A percentile compares a stretch with the other conserved stretches of the same genome.
Conservation (phyloP, 2,797 vertebrate genomes). For the Myripristis murdjan region DNA sequence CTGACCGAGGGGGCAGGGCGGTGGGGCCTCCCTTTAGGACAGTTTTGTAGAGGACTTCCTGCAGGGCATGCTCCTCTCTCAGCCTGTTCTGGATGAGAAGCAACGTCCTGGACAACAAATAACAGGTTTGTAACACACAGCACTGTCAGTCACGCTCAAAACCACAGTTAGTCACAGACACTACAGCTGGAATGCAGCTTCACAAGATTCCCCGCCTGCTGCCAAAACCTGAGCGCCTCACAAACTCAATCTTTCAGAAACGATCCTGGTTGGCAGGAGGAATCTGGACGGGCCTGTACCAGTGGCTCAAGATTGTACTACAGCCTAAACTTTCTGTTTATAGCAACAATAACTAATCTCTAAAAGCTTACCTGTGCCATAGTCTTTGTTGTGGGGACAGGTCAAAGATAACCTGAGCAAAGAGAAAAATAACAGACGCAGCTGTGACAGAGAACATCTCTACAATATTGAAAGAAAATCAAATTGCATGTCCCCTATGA, state of each 20-base stretch:
- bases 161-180: background rate
- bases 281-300: background rate
- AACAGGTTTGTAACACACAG: background rate
- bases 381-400: conserved; percentile 93
- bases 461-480: too few relatives aligned
- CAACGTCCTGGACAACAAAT: conserved; percentile 85
- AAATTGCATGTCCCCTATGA: background rate
- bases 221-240: background rate
- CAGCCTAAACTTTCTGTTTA: background rate
- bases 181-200: background rate
- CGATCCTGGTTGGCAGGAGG: background rate
- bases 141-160: background rate
- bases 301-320: too few relatives aligned
- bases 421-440: conserved; percentile 4
- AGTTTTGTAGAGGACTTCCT: conserved; percentile 96
- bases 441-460: background rate
- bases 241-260: background rate
- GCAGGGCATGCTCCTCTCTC: conserved; percentile 94
- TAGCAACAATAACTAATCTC: too few relatives aligned
- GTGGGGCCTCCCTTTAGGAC: conserved; percentile 93
- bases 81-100: conserved; percentile 90
- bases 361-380: conserved; percentile 91
- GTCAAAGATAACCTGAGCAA: conserved; percentile 92
- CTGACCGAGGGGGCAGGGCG: conserved; percentile 85
- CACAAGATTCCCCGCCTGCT: background rate